phyloP scores from a whole-genome alignment of 1,140 invertebrate genomes.

The Wiebesia pumilae region DNA sequence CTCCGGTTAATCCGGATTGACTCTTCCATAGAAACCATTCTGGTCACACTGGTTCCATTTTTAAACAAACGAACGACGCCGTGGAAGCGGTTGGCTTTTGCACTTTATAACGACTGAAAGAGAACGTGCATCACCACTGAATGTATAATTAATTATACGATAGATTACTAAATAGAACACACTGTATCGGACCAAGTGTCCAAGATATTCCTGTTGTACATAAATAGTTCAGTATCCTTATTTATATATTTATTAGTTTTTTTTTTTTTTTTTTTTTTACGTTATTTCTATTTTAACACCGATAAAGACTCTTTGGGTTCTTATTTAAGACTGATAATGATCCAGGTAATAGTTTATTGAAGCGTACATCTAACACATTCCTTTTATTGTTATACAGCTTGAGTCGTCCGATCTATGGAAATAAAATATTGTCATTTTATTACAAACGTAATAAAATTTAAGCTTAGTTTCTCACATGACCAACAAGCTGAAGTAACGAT shows the following conservation, averaged over 20 bases:
- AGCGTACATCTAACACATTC: slow-evolving; percentile 17
- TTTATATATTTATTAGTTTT: slow-evolving; percentile 44
- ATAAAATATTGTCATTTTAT: background rate
- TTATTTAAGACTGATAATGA: slow-evolving; percentile 41
- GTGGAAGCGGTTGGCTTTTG: slow-evolving; percentile 68
- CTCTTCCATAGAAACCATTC: slow-evolving; percentile 71
- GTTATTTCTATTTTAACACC: slow-evolving; percentile 4
- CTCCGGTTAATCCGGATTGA: slow-evolving; percentile 12
- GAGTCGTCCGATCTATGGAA: background rate
- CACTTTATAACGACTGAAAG: slow-evolving; percentile 44
- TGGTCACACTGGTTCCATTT: slow-evolving; percentile 76
- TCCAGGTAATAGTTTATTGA: slow-evolving; percentile 19
- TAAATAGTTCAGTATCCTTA: slow-evolving; percentile 42
- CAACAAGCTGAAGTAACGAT: background rate
- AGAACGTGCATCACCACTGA: slow-evolving; percentile 32
- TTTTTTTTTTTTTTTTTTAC: slow-evolving; percentile 15
- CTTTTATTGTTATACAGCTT: background rate
- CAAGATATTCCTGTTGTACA: slow-evolving; percentile 44
- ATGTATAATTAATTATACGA: slow-evolving; percentile 43
- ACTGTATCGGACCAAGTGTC: background rate
- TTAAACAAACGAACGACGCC: slow-evolving; percentile 67
- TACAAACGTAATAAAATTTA: too few species aligned
- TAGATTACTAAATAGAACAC: slow-evolving; percentile 36
- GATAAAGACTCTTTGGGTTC: slow-evolving; percentile 24
- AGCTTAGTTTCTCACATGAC: background rate